These are phyloP conservation scores for Choloepus hoffmanni DNA, from an alignment of 2,113 vertebrate genomes.

Conservation along the genomic window DNA sequence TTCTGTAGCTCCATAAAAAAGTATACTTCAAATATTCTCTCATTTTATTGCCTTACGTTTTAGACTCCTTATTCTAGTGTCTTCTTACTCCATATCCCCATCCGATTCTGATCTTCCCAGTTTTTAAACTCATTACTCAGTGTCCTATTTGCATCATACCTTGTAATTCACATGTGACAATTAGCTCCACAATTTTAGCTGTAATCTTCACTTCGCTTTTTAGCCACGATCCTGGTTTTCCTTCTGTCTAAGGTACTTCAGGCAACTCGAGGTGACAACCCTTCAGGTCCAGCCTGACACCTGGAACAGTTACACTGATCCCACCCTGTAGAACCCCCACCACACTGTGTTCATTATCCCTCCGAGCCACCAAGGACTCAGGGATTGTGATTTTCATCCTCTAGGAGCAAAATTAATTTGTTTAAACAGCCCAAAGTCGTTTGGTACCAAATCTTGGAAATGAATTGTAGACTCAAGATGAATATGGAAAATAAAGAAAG, in stretches of 20 bases:
- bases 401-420: neutral
- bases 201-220: neutral
- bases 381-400: neutral
- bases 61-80: neutral
- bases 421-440: neutral
- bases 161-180: neutral
- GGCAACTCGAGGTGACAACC: neutral
- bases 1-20: neutral
- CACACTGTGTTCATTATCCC: neutral
- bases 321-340: too few species aligned
- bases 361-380: neutral
- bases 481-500: neutral
- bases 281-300: neutral
- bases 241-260: neutral
- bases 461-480: neutral
- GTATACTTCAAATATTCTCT: neutral
- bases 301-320: fast-evolving
- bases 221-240: neutral
- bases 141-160: neutral
- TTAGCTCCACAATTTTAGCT: neutral
- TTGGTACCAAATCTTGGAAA: neutral
- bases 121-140: neutral
- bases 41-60: neutral
- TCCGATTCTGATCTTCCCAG: neutral
- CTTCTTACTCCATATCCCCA: neutral